These are phyloP conservation scores for Hoplodrina ambigua DNA, from an alignment of 2,888 invertebrate species.

Conservation along the genomic window DNA sequence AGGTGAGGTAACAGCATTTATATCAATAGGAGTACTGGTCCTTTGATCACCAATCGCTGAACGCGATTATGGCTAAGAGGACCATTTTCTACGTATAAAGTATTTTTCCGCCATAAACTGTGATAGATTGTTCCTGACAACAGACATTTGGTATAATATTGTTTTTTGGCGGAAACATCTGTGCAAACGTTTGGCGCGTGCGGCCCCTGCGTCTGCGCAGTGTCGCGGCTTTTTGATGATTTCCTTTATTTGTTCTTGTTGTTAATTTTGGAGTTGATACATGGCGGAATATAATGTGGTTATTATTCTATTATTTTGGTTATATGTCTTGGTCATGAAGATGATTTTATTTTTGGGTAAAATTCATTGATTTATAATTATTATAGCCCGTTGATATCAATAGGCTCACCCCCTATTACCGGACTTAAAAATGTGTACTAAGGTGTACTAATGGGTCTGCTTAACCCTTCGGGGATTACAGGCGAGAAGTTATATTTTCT, in stretches of 20 bases:
- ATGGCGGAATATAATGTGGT: background rate
- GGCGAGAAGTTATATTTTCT: too few species aligned
- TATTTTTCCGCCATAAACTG: conserved; percentile 11
- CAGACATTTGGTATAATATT: conserved; percentile 30
- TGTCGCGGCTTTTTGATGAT: conserved; percentile 8
- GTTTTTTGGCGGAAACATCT: conserved; percentile 52
- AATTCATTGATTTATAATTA: too few species aligned
- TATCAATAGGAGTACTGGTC: background rate
- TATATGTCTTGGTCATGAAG: too few species aligned
- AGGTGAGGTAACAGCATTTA: too few species aligned
- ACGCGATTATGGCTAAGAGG: too few species aligned
- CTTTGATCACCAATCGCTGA: too few species aligned
- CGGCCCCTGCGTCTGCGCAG: conserved; percentile 40
- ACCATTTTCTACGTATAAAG: background rate
- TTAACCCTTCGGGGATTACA: too few species aligned
- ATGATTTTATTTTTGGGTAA: too few species aligned
- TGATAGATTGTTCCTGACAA: conserved; percentile 10
- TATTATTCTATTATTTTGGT: background rate
- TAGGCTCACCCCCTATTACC: too few species aligned
- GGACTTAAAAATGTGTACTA: too few species aligned
- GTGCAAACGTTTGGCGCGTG: conserved; percentile 60
- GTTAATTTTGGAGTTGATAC: conserved; percentile 11
- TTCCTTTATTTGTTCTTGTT: conserved; percentile 28
- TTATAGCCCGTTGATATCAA: too few species aligned
- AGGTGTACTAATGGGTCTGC: too few species aligned